Percentiles rank a stretch among this genome's conserved stretches.
Conservation (phyloP, 2,888 invertebrate species). For the Oasisia sp. region DNA sequence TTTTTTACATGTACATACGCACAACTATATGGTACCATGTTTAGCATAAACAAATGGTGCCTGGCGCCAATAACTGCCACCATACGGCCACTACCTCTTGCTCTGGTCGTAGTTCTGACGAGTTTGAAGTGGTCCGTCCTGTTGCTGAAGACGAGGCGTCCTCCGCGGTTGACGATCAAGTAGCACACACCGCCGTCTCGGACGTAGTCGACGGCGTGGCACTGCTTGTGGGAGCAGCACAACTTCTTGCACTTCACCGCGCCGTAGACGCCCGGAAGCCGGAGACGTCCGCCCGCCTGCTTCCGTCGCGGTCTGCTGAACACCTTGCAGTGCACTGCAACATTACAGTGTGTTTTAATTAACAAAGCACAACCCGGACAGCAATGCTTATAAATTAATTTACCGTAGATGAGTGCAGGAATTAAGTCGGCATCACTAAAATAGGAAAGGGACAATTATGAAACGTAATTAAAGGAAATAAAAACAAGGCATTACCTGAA, state of each 20-base stretch:
- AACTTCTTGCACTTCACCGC: neutral
- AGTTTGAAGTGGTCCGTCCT: neutral
- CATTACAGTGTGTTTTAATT: neutral
- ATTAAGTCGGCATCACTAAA: no score
- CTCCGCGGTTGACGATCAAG: neutral
- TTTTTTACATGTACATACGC: neutral
- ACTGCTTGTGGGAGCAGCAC: neutral
- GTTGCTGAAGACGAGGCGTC: neutral
- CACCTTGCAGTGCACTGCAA: neutral
- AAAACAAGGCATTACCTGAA: no score
- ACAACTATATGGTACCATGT: neutral
- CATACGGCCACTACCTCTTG: neutral
- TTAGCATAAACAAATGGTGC: neutral
- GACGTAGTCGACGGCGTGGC: neutral
- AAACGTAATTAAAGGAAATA: no score
- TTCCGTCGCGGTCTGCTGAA: neutral
- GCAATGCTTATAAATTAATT: no score
- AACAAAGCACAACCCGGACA: no score
- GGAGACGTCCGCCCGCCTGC: neutral
- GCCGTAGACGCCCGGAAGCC: neutral
- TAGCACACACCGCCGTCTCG: neutral
- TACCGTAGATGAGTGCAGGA: no score
- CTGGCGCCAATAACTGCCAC: neutral
- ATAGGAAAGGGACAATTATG: no score
- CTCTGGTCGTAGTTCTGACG: neutral